Base-by-base conservation (phyloP, 2,797 vertebrate species). In the Centroberyx gerrardi region DNA sequence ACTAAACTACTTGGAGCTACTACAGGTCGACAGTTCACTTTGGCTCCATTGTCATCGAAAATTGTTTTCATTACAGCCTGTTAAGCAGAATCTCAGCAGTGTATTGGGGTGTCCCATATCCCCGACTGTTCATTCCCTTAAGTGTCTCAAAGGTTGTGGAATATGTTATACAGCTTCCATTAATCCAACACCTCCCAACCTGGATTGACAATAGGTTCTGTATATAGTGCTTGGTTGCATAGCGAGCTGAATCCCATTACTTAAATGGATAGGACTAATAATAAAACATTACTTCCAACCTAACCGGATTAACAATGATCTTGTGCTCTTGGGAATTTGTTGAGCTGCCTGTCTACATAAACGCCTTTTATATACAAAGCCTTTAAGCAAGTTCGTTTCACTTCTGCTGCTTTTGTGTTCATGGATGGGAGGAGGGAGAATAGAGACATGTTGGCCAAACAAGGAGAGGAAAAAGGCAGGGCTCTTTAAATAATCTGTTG, bases 281-380 rank as follows among this genome's bases (percentile, higher is more conserved):
- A 94, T 93, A 92, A 90, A 93, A 88, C 90, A 90, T 92, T 89
- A 91, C 92, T 89, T 93, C 73, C 68, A 80, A 77, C 73, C 65
- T 88, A 90, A 93, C 78, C 65, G 83, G 92, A 94, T 94, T 95
- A 93, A 84, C 88, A 92, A 80, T 63, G 93, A 93, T 94, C 86
- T 85, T 44, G 48, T 87, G 85, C 89, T 92, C 87, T 85, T 76
- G 76, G 80, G 86, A 88, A 86, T 90, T 68, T 83, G 80, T 89
- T 78, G 86, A 90, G 87, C 87, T 76, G 82, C 82, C 77, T 88
- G 87, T 87, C 79, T 82, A 67, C 71, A 79, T 78, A 79, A 89
- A 84, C 80, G 70, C 81, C 72, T 83, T 84, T 87, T 85, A 76
- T 75, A 80, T 80, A 83, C 72, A 80, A 83, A 82, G 83, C 80